Evolutionary conservation across 2,797 vertebrate species (phyloP), one percentile per base, ranked within the genome.

Genomic region (Fringilla coelebs): DNA sequence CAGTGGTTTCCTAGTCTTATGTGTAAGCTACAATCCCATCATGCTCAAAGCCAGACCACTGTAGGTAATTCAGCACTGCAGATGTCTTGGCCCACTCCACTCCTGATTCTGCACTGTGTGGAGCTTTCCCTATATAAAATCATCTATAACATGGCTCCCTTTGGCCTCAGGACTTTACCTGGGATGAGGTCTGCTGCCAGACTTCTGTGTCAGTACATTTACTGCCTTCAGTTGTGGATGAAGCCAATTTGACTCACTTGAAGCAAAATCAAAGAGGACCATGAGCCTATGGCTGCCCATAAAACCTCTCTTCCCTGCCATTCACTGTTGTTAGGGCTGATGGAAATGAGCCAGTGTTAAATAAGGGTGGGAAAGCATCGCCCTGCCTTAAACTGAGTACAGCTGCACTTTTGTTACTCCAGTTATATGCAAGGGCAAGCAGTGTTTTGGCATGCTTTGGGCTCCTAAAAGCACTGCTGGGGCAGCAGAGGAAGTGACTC

Each of bases 401-500:
- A 95, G 92, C 89, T 94, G 93, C 21, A 12, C 65, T 71, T 82
- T 62, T 72, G 68, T 92, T 91, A 46, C 86, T 89, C 0, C 0
- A 58, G 60, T 58, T 95, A 18, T 73, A 7, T 38, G 61, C 26
- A 22, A 88, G 70, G 74, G 90, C 57, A 86, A 7, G 91, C 88
- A 78, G 55, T 19, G 57, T 94, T 95, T 70, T 90, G 58, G 95
- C 88, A 60, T 46, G 77, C 67, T 90, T 74, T 63, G 85, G 85
- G 63, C 63, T 95, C 88, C 32, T 46, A 10, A 45, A 63, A 76
- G 52, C 86, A 46, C 74, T 76, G 90, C 92, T 73, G 88, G 83
- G 80, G 90, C 60, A 91, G 71, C 91, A 85, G 2, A 4, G 66
- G 96, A 95, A 93, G 93, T 85, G 84, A 70, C 90, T 95, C 66